Evolutionary conservation across 2,113 vertebrate genomes (phyloP).

Genomic region (Prinia subflava): DNA sequence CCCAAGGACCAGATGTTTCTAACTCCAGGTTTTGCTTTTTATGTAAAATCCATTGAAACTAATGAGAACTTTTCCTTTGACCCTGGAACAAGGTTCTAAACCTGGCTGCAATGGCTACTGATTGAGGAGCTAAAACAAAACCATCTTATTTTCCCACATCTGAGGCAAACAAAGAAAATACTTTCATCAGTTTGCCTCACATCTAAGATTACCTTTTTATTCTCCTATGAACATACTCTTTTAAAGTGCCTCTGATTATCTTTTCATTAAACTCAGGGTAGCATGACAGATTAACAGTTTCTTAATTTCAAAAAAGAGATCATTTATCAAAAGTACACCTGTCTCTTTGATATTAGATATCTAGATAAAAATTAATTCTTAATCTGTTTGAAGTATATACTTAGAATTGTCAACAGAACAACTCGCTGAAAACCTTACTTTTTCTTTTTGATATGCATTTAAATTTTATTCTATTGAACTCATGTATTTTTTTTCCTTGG

Average conservation of each 20-base stretch:
- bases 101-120: background rate
- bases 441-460: background rate
- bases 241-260: background rate
- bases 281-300: background rate
- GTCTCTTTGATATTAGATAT: background rate
- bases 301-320: background rate
- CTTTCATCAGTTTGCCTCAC: background rate
- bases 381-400: background rate
- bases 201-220: background rate
- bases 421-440: background rate
- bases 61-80: background rate
- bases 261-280: background rate
- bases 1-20: background rate
- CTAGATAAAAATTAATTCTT: background rate
- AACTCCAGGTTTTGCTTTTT: background rate
- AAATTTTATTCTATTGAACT: background rate
- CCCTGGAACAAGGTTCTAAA: background rate
- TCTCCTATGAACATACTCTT: background rate
- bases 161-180: background rate
- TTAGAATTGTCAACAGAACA: background rate
- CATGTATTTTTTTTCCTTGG: background rate
- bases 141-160: background rate
- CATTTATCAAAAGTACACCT: background rate
- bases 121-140: background rate
- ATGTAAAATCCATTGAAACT: background rate